Evolutionary conservation across 2,888 invertebrate species (phyloP), one percentile per base, ranked within the genome.

Genomic region (Ochropleura plecta): DNA sequence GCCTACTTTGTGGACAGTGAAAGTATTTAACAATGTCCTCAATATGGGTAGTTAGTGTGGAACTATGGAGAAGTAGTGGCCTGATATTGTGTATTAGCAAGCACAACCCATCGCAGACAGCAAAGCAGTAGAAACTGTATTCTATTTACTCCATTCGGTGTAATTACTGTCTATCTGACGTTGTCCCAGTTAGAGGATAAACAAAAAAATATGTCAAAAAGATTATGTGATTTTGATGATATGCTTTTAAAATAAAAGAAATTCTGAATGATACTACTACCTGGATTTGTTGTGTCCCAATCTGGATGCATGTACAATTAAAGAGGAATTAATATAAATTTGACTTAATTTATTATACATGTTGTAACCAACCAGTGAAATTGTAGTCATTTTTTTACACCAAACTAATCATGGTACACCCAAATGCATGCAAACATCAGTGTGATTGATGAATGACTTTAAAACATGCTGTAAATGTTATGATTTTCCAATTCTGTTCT

Each of bases 241-340:
- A 75, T 78, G 59, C 59, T 40, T 51, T 40, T 20, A 60, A 70
- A 51, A 42, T 70, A 78, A 12, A 5, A 60, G 42, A 82, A 51
- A 76, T 68, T 66, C 73, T 66, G 55, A 78, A 80, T 84, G 67
- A 88, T 93, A 95, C 94, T 88, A 94, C 94, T 94, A 96, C 96
- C 96, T 96, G 96, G 90, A 96, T 93, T 86, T 96, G 95, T 84
- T 92, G 95, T 51, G 93, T 91, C 90, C 96, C 96, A 86, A 96
- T 93, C 95, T 96, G 94, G 86, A 86, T 84, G 95, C 95, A 93
- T 94, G 93, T 87, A 86, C 65, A 87, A 87, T 88, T 71, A 85
- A 71, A 81, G 59, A 70, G 72, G 14, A 46, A 66, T 76, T 76
- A 73, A 76, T 30, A 30, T 30, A 30, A 30, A 30, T 30, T 30